phyloP scores from a whole-genome alignment of 2,888 invertebrate species.

The Dioctria linearis region DNA sequence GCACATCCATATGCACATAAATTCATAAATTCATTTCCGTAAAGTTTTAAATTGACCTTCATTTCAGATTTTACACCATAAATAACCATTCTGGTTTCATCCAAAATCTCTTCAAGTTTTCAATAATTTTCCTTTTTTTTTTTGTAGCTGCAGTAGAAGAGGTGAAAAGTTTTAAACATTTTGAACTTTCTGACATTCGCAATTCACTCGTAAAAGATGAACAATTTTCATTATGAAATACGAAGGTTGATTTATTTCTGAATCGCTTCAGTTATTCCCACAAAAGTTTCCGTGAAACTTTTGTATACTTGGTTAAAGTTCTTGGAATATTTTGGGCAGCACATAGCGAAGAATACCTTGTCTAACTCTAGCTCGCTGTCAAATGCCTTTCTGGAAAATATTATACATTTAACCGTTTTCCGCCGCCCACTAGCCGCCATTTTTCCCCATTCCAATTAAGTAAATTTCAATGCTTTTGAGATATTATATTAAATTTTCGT shows the following conservation, averaged over 20 bases:
- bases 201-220: slow-evolving; percentile 50
- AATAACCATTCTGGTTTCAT: not conserved
- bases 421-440: too few species aligned
- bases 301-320: slow-evolving; percentile 47
- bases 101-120: slow-evolving; percentile 26
- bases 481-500: too few species aligned
- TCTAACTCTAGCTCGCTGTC: slow-evolving; percentile 7
- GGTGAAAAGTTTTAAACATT: slow-evolving; percentile 46
- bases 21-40: too few species aligned
- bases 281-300: slow-evolving; percentile 26
- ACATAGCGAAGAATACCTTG: slow-evolving; percentile 1
- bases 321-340: slow-evolving; percentile 17
- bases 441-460: too few species aligned
- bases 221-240: slow-evolving; percentile 48
- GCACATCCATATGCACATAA: too few species aligned
- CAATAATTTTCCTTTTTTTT: slow-evolving; percentile 20
- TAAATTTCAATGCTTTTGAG: too few species aligned
- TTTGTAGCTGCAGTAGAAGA: not conserved
- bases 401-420: not conserved
- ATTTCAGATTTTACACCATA: not conserved
- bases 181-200: slow-evolving; percentile 52
- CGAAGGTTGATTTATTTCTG: slow-evolving; percentile 44
- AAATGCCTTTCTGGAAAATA: slow-evolving; percentile 19
- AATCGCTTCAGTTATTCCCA: slow-evolving; percentile 28
- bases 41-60: not conserved